Evolutionary conservation across 2,888 invertebrate species (phyloP), one percentile per base, ranked within the genome.

Genomic region (Sialis fuliginosa): DNA sequence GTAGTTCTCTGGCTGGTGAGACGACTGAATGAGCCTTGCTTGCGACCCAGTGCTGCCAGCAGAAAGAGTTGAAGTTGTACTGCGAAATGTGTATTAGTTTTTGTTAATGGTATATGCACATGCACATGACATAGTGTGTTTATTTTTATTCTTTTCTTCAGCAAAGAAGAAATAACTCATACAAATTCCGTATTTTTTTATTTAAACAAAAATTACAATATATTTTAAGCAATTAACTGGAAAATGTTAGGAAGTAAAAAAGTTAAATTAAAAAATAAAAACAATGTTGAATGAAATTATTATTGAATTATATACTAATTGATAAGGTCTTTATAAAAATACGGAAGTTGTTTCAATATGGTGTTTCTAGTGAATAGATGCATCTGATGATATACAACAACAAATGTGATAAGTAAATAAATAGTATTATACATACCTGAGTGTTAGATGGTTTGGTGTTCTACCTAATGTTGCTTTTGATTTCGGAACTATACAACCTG

Each of bases 11-110:
- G 92, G 92, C 60, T 90, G 89, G 68, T 91, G 87, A 55, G 91
- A 92, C 54, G 91, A 88, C 70, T 91, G 91, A 63, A 92, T 89
- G 61, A 92, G 78, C 59, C 89, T 79, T 50, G 92, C 90, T 68
- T 90, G 89, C 64, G 88, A 89, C 60, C 91, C 87, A 46, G 90
- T 90, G 68, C 90, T 91, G 61, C 91, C 90, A 51, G 90, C 90
- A 57, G 90, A 91, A 62, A 92, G 74, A 52, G 92, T 92, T 58
- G 91, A 91, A 56, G 91, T 90, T 60, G 91, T 91, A 72, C 90
- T 90, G 71, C 58, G 67, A 70, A 47, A 33, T 37, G 37, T 10
- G 37, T 37, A 10, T 22, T 22, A 22, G 22, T 22, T 22, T 22
- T 22, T 22, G 22, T 22, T 22, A 22, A 22, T 22, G 22, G 22